Evolutionary conservation across 2,888 invertebrate genomes (phyloP).

Genomic region (Torymus tubicola): DNA sequence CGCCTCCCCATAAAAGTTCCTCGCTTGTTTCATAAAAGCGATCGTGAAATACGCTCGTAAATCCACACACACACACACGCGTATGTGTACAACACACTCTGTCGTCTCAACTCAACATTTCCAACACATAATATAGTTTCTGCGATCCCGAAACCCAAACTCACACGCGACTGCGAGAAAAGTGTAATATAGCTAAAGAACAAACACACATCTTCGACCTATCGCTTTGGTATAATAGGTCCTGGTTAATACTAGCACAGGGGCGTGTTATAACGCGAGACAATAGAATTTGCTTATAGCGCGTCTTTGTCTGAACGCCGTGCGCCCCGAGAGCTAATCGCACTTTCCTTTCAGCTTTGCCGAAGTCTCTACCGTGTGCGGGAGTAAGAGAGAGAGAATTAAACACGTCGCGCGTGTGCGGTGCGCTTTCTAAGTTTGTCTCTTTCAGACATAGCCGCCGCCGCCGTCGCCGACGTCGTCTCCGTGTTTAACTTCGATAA

Average conservation of each 20-base stretch:
- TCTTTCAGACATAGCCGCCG: not conserved
- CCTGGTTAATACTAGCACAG: not conserved
- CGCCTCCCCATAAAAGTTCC: slow-evolving; percentile 16
- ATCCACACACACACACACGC: not conserved
- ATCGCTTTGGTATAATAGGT: not conserved
- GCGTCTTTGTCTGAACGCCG: slow-evolving; percentile 5
- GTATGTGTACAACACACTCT: too few species aligned
- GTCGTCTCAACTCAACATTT: too few species aligned
- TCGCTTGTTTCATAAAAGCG: slow-evolving; percentile 1
- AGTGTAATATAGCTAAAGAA: too few species aligned
- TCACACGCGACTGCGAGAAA: too few species aligned
- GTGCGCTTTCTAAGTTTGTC: not conserved
- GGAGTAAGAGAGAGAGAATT: too few species aligned
- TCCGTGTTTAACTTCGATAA: slow-evolving; percentile 32
- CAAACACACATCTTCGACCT: not conserved
- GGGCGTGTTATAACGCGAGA: not conserved
- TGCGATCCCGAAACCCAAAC: too few species aligned
- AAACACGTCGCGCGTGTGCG: not conserved
- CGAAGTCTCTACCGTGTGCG: not conserved
- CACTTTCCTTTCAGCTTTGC: slow-evolving; percentile 37
- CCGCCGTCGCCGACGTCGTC: not conserved
- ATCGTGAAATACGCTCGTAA: slow-evolving; percentile 37
- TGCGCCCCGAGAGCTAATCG: slow-evolving; percentile 11
- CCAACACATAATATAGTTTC: too few species aligned
- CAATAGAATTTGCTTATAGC: slow-evolving; percentile 40